Base-by-base conservation (phyloP, 2,888 invertebrate species). In the Nemurella pictetii region DNA sequence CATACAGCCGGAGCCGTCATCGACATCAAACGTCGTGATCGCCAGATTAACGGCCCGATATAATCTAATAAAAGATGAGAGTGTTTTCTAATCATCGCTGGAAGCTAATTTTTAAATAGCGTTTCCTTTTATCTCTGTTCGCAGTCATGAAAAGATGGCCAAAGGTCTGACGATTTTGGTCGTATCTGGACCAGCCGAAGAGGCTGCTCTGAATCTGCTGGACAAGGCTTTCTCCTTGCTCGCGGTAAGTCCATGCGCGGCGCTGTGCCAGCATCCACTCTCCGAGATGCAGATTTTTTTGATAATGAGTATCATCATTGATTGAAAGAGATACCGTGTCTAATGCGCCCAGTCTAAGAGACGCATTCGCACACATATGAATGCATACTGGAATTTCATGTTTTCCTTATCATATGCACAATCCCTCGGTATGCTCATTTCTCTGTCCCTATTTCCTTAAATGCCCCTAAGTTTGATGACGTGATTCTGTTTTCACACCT, bases 131-230 rank as follows among this genome's bases (percentile, higher is more conserved):
- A 30, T n/a, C 84, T 83, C 5, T 36, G 20, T 36, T 80, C 80
- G 27, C 84, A 86, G 86, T 80, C 85, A 75, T 84, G 86, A 86
- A 85, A 84, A 29, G 81, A 72, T 77, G 78, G 78, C 80, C 25
- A 75, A 85, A 85, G 92, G 92, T 86, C 91, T 92, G 88, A 91
- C 92, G 20, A 88, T 93, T 77, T 89, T 93, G 25, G 89, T 92
- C 55, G 89, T 91, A 75, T 91, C 91, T 25, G 91, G 91, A 87
- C 91, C 91, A 77, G 90, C 90, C 86, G 91, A 91, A 85, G 90
- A 91, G 27, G 55, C 86, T 27, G 89, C 90, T 81, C 87, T 92
- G 86, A 92, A 92, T 87, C 89, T 92, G 7, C 87, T 93, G 87
- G 92, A 92, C 88, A 91, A 91, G 88, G 90, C 92, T 7, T 88